Evolutionary conservation across 1,140 invertebrate genomes (phyloP), one percentile per base, ranked within the genome.

Genomic region (Papilio polyxenes): DNA sequence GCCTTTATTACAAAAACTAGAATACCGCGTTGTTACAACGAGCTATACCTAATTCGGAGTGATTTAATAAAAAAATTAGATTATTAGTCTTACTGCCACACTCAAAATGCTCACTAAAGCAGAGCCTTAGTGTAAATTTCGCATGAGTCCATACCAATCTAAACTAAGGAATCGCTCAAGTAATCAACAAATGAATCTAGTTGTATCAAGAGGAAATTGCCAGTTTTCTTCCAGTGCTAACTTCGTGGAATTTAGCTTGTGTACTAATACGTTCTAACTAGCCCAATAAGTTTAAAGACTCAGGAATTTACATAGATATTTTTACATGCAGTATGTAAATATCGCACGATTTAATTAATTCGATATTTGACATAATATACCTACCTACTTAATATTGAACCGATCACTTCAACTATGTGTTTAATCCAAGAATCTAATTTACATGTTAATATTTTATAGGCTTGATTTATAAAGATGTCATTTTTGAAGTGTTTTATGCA

Each of bases 401-500:
- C 62, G 20, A 65, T 65, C 62, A 65, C 20, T 65, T 65, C 31
- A 31, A 65, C 62, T 65, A 65, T 65, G 20, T 65, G 20, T 65
- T 65, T 65, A 65, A 65, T 20, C 62, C 23, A 11, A 65, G 62
- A 65, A 65, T 65, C 23, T 65, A 23, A 65, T 65, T 65, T 31
- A 31, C 62, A 65, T 65, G 62, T 31, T 65, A 65, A 65, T 65
- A 65, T 65, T 59, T 59, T 31, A 65, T 69, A 69, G 23, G 31
- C 65, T 37, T 69, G 65, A 69, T 69, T 69, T 69, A 69, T 69
- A 10, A 69, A 31, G 65, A 37, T 31, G 65, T 37, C 65, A 69
- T 69, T 69, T 69, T 69, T 69, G 11, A 62, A 15, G 23, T 69
- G 13, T 69, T 69, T 69, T 69, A 69, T 69, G 23, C 65, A 69